Conservation (phyloP, 2,888 invertebrate genomes). For the Brenthis ino region DNA sequence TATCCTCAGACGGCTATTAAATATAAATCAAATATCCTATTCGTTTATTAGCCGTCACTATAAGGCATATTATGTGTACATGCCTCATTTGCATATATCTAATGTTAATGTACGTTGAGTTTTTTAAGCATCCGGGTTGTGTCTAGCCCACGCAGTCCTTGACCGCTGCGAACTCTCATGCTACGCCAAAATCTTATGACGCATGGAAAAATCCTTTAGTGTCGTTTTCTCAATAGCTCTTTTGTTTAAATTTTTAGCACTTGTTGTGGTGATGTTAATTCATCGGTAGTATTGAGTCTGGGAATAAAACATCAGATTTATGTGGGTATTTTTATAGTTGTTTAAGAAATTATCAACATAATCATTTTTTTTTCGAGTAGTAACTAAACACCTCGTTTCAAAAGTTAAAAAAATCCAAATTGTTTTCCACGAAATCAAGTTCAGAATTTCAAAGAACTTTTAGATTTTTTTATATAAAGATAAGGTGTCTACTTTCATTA, state of each 20-base stretch:
- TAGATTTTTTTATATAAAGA: no score
- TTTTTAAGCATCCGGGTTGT: constrained; percentile 68
- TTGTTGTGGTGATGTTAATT: constrained; percentile 2
- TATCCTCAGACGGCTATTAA: not conserved
- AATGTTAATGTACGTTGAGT: constrained; percentile 17
- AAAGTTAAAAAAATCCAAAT: no score
- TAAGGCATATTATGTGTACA: not conserved
- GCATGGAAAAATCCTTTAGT: constrained; percentile 39
- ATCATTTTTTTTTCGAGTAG: no score
- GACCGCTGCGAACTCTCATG: constrained; percentile 69
- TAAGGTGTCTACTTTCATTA: not conserved
- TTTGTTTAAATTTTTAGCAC: constrained; percentile 23
- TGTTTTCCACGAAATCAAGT: no score
- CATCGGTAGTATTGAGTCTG: not conserved
- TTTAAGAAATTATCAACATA: no score
- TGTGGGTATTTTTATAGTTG: no score
- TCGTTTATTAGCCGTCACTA: not conserved
- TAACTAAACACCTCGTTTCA: no score
- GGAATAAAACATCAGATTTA: no score
- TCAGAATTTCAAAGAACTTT: no score
- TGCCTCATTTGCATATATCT: constrained; percentile 18
- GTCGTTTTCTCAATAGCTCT: constrained; percentile 31
- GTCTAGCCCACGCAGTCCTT: constrained; percentile 73
- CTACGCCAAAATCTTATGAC: constrained; percentile 45
- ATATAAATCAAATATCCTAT: not conserved